A percentile compares a stretch with the other conserved stretches of the same genome.
Conservation (phyloP, 2,113 vertebrate species). For the Cyprinodon brontotheroides region DNA sequence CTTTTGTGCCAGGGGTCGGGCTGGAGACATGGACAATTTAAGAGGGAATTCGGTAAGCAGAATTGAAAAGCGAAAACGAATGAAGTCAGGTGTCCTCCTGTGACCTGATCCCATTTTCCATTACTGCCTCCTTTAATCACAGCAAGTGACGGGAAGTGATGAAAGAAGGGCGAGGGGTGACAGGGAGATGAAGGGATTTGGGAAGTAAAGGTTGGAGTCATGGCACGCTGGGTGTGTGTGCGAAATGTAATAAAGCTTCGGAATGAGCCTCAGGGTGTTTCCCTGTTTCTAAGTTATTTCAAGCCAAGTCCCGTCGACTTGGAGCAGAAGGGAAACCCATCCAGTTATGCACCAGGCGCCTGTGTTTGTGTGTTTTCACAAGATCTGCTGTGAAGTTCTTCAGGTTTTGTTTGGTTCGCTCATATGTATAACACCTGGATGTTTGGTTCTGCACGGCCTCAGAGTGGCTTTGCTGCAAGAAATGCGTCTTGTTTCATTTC, state of each 20-base stretch:
- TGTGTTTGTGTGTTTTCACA: slow-evolving; percentile 11
- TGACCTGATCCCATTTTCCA: slow-evolving; percentile 66
- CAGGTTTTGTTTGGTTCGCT: neutral
- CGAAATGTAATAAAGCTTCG: slow-evolving; percentile 51
- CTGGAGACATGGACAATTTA: slow-evolving; percentile 20
- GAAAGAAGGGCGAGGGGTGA: slow-evolving; percentile 46
- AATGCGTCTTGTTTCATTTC: slow-evolving; percentile 11
- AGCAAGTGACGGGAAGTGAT: slow-evolving; percentile 58
- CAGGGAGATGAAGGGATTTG: slow-evolving; percentile 55
- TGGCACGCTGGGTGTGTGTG: slow-evolving; percentile 30
- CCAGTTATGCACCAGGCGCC: slow-evolving; percentile 1
- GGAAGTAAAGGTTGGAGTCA: slow-evolving; percentile 42
- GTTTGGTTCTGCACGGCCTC: neutral
- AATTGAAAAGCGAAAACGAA: slow-evolving; percentile 30
- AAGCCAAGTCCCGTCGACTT: slow-evolving; percentile 46
- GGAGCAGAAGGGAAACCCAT: slow-evolving; percentile 16
- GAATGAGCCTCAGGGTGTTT: slow-evolving; percentile 49
- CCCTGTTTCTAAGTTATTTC: slow-evolving; percentile 36
- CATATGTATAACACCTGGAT: neutral
- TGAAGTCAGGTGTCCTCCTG: slow-evolving; percentile 60
- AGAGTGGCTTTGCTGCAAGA: slow-evolving; percentile 7
- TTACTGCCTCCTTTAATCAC: slow-evolving; percentile 65
- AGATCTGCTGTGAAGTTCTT: neutral
- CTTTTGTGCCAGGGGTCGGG: neutral
- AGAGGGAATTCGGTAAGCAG: slow-evolving; percentile 25